Evolutionary conservation across 2,797 vertebrate genomes (phyloP), one percentile per base, ranked within the genome.

Genomic region (Mionectes olivaceus): DNA sequence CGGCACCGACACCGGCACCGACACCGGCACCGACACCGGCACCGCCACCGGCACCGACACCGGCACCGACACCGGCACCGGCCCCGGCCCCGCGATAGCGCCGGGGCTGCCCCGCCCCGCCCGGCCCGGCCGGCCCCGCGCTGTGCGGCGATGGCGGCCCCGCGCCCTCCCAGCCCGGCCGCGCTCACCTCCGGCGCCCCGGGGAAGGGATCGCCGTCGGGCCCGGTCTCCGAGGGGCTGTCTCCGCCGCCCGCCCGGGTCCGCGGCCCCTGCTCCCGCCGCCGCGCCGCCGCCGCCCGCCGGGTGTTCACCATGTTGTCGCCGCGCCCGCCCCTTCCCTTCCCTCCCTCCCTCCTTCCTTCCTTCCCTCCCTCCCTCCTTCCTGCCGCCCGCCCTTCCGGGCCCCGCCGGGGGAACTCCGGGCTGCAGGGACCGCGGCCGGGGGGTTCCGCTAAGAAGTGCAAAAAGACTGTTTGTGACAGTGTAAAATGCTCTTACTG

Each of bases 381-480:
- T 28, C 67, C 78, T 10, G 68, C 57, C 32, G 28, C 33, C 77
- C 64, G 64, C 60, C 60, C 52, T 41, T 65, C 44, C 77, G 69
- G 50, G 39, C 11, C n/a, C 59, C 19, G 28, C 46, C 46, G 9
- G 13, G 23, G 15, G 49, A 50, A 28, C 49, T 18, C 27, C 16
- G 49, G 49, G 49, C 16, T 18, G 50, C 50, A 2, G 50, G 25
- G 15, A 28, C 9, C 9, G 49, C 27, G 27, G 25, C 49, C 25
- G 46, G 16, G 33, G 15, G 10, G 27, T 5, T 7, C 13, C 13
- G 0, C 4, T 11, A 2, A 6, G 19, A 23, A 12, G 32, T 8
- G 9, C 21, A 13, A 19, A 19, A 60, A 15, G n/a, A 33, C 43
- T 13, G 15, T n/a, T 25, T 18, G 21, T 9, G 30, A 13, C 30